A percentile compares a stretch with the other conserved stretches of the same genome.
Conservation (phyloP, 2,797 vertebrate species). For the Neosalanx taihuensis region DNA sequence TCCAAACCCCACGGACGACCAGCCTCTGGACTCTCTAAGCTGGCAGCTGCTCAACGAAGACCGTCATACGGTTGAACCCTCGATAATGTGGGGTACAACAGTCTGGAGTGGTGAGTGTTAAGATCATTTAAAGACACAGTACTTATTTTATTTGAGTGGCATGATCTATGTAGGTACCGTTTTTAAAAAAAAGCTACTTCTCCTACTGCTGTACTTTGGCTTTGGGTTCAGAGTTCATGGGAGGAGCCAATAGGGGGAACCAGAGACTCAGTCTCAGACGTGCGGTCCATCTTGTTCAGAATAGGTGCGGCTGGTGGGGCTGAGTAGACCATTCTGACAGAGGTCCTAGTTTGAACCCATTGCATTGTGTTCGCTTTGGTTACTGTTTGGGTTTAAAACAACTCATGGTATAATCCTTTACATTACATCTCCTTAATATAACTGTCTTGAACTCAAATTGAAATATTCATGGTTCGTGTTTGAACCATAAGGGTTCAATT, state of each 20-base stretch:
- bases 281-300: background rate
- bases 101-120: constrained; percentile 9
- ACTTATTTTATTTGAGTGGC: background rate
- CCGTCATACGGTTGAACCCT: constrained; percentile 61
- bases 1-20: constrained; percentile 45
- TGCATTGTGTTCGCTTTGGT: no score
- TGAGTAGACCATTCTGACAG: no score
- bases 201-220: background rate
- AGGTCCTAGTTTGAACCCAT: no score
- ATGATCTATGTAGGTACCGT: no score
- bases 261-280: background rate
- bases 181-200: background rate
- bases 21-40: constrained; percentile 53
- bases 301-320: background rate
- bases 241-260: constrained; percentile 2
- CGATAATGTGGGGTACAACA: constrained; percentile 40
- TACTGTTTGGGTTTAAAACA: no score
- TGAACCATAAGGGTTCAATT: no score
- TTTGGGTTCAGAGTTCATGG: constrained; percentile 6
- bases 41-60: constrained; percentile 54
- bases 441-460: no score
- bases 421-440: no score
- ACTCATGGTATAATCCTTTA: no score
- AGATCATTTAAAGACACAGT: background rate
- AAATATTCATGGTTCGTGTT: no score